Base-by-base conservation (phyloP, 2,113 vertebrate species). In the Glaucomys volans region DNA sequence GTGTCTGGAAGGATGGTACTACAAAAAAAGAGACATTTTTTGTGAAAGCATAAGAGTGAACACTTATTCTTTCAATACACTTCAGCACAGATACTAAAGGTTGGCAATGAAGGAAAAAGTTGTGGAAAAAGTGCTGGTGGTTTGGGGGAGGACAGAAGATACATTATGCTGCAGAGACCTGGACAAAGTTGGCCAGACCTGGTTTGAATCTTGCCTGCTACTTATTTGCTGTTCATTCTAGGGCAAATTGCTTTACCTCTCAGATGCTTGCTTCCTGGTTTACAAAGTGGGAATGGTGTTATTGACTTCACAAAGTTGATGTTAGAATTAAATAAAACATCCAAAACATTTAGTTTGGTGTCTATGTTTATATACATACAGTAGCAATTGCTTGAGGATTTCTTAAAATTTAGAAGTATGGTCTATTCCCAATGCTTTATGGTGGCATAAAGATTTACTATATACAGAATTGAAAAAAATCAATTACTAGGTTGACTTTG, bases 1-100 rank as follows among this genome's bases (percentile, higher is more conserved):
- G 98, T 99, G 92, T 99, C 99, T 94, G 99, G 99, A 88, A 99
- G 99, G 69, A 99, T 96, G 4, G 98, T 99, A 83, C 99, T 99
- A 87, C 28, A 94, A 66, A 35, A 66, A 96, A 87, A 80, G 40
- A 98, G 92, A 97, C 59, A 81, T 13, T 8, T 13, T 8, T 2
- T 37, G 35, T 92, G 62, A 97, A 74, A 85, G 37, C 20, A 57
- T 83, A 57, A 74, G 0, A 71, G n/a, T 67, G 59, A 75, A 26
- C 57, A 71, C 44, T 69, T 50, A 22, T 66, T 28, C 26, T 95
- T 64, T 75, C 44, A 32, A 1, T n/a, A 35, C 1, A 90, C 35
- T n/a, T 75, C 52, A 82, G 30, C 77, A 75, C 8, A 92, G 40
- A 30, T 71, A 50, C 13, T 50, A 20, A 57, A 52, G 50, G 64